phyloP scores from a whole-genome alignment of 2,113 vertebrate genomes.

The Parotia lawesii region DNA sequence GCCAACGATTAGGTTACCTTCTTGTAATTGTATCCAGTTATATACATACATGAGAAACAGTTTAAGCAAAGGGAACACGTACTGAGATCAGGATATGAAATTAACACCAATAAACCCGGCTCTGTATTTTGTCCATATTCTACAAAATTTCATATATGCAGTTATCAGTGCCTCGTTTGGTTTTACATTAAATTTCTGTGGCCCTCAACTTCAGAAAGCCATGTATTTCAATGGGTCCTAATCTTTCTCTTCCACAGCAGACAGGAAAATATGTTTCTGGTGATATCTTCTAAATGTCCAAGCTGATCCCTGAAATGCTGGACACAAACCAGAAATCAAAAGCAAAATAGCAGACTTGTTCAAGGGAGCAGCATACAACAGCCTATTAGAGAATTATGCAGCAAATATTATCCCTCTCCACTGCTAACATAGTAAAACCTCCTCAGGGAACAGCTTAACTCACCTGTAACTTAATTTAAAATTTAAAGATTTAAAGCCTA shows the following conservation, averaged over 20 bases:
- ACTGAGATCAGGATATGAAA: not conserved
- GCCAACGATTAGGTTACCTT: not conserved
- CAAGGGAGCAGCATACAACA: not conserved
- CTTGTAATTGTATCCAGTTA: not conserved
- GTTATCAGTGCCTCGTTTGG: not conserved
- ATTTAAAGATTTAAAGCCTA: constrained; percentile 32
- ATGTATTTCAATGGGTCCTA: not conserved
- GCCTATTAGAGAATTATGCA: constrained; percentile 8
- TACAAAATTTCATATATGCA: not conserved
- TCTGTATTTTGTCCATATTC: not conserved
- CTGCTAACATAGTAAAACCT: constrained; percentile 20
- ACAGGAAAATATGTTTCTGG: not conserved
- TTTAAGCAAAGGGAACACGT: not conserved
- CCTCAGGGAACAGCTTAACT: constrained; percentile 43
- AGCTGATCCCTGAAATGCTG: not conserved
- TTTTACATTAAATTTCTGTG: not conserved
- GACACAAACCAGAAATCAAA: constrained; percentile 15
- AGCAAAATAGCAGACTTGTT: not conserved
- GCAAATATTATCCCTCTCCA: constrained; percentile 10
- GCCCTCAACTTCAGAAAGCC: not conserved
- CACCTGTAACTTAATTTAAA: constrained; percentile 61
- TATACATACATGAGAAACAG: not conserved
- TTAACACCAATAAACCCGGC: not conserved
- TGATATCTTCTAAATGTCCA: not conserved
- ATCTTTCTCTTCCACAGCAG: not conserved